These are phyloP conservation scores for Cephus runcator DNA, from an alignment of 2,888 invertebrate species.

Conservation along the genomic window DNA sequence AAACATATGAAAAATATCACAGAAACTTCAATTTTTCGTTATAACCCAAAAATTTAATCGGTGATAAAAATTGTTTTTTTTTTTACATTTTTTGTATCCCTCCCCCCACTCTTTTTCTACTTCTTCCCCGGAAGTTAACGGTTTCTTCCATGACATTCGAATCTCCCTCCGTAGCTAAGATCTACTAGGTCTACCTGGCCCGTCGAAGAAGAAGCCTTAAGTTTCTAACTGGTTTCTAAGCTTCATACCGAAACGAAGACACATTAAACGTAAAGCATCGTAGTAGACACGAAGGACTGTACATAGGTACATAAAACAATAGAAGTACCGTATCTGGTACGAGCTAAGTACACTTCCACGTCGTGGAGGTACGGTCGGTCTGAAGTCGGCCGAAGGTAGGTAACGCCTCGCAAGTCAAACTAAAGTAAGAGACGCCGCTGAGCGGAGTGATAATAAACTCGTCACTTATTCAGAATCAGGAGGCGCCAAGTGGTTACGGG, in stretches of 20 bases:
- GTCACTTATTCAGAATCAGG: conserved; percentile 39
- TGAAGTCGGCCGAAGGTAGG: conserved; percentile 1
- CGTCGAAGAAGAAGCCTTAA: background rate
- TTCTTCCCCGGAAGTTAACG: background rate
- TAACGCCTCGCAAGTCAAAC: conserved; percentile 17
- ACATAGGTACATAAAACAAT: background rate
- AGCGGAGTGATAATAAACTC: conserved; percentile 37
- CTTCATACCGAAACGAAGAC: background rate
- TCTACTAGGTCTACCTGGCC: background rate
- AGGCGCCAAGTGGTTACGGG: conserved; percentile 35
- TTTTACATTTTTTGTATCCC: rapidly evolving
- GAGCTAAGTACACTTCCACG: background rate
- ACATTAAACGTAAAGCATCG: background rate
- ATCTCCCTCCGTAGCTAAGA: background rate
- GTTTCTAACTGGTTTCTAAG: background rate
- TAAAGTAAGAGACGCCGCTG: conserved; percentile 9
- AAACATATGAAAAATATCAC: background rate
- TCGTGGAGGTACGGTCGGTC: background rate
- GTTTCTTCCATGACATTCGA: background rate
- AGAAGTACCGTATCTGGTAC: background rate
- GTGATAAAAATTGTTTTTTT: too few species aligned
- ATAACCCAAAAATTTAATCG: too few species aligned
- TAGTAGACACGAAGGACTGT: background rate
- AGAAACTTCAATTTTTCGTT: too few species aligned
- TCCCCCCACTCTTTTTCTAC: too few species aligned